Conservation (phyloP, 1,140 invertebrate species). For the Phthorimaea operculella region DNA sequence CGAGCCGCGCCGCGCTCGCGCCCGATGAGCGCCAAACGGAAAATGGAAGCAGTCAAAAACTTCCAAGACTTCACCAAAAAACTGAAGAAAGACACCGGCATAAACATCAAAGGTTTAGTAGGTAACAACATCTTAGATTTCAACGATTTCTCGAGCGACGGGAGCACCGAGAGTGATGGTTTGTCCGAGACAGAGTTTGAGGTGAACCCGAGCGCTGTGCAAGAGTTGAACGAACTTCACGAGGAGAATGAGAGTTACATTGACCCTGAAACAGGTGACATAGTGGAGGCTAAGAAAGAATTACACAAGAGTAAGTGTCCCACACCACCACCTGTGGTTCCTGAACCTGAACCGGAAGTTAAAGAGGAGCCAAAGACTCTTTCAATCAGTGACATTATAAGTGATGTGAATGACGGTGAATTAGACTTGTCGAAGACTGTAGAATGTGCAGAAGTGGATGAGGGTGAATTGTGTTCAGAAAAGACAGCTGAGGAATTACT, state of each 20-base stretch:
- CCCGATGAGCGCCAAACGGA: slow-evolving; percentile 58
- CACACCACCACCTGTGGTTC: slow-evolving; percentile 1
- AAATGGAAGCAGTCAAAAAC: slow-evolving; percentile 62
- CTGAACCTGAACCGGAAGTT: slow-evolving; percentile 17
- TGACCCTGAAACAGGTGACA: slow-evolving; percentile 65
- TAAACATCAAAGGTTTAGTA: slow-evolving; percentile 61
- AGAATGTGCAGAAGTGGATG: slow-evolving; percentile 61
- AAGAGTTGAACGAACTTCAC: slow-evolving; percentile 46
- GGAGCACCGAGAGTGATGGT: slow-evolving; percentile 59
- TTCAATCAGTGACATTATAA: slow-evolving; percentile 62
- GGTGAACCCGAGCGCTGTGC: slow-evolving; percentile 58
- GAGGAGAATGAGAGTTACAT: slow-evolving; percentile 65
- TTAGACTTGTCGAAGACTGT: slow-evolving; percentile 62
- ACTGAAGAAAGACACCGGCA: slow-evolving; percentile 65
- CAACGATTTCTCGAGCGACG: slow-evolving; percentile 63
- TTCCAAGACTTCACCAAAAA: slow-evolving; percentile 67
- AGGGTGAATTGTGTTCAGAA: slow-evolving; percentile 56
- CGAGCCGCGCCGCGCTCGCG: slow-evolving; percentile 35
- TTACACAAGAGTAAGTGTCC: neutral
- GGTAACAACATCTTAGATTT: slow-evolving; percentile 64
- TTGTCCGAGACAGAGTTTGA: slow-evolving; percentile 63
- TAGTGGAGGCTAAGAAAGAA: slow-evolving; percentile 44
- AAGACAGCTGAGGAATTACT: slow-evolving; percentile 52
- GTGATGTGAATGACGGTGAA: slow-evolving; percentile 60
- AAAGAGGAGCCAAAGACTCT: slow-evolving; percentile 49